Conservation (phyloP, 1,140 invertebrate species). For the Amphibalanus amphitrite region DNA sequence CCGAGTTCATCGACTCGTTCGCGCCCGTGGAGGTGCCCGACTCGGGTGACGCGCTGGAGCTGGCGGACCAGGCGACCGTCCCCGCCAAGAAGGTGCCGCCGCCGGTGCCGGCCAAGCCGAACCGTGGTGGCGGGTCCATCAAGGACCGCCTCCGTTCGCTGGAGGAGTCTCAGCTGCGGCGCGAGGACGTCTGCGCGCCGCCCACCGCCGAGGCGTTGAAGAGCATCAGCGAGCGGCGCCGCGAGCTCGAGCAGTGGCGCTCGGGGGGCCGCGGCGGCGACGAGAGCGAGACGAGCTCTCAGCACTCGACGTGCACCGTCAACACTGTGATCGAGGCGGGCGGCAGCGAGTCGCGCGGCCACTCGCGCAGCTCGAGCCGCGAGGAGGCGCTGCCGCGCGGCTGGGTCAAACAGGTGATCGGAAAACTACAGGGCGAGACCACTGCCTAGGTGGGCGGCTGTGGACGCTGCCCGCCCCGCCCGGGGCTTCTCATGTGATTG, state of each 20-base stretch:
- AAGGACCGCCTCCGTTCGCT: conserved; percentile 16
- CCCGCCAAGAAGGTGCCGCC: too few relatives aligned
- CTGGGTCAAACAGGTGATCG: conserved; percentile 34
- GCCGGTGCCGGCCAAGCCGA: too few relatives aligned
- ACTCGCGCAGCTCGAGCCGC: conserved; percentile 8
- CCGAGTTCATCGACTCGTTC: too few relatives aligned
- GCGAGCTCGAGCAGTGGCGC: not conserved
- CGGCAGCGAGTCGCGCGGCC: too few relatives aligned
- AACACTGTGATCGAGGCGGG: conserved; percentile 29
- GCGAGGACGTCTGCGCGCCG: not conserved
- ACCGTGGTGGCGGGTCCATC: conserved; percentile 18
- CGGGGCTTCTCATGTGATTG: too few relatives aligned
- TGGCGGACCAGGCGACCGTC: too few relatives aligned
- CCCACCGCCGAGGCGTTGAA: not conserved
- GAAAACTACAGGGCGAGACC: conserved; percentile 31
- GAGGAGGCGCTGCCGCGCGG: conserved; percentile 24
- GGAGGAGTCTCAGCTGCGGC: not conserved
- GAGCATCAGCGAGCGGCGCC: not conserved
- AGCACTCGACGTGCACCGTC: conserved; percentile 29
- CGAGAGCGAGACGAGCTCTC: conserved; percentile 29
- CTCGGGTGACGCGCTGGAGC: too few relatives aligned
- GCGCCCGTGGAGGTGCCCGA: too few relatives aligned
- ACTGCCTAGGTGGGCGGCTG: too few relatives aligned
- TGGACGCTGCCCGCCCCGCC: too few relatives aligned
- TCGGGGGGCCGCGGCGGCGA: conserved; percentile 22